phyloP scores from a whole-genome alignment of 1,140 invertebrate genomes.

The Aphelenchoides fujianensis region DNA sequence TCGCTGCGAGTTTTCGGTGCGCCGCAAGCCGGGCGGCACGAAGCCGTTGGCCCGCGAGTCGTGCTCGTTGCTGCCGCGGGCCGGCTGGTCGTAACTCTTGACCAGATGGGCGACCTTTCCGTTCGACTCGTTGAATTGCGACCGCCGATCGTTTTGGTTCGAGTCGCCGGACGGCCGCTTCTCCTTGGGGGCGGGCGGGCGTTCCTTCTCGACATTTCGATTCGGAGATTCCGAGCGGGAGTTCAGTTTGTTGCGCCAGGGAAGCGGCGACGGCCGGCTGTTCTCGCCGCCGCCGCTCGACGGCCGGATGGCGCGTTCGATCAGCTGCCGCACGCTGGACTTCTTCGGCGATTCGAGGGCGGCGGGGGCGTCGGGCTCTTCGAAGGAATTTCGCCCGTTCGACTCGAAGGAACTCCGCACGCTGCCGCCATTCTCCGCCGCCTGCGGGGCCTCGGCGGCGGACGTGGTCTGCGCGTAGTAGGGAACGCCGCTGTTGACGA shows the following conservation, averaged over 20 bases:
- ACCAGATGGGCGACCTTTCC: background rate
- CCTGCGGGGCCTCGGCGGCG: background rate
- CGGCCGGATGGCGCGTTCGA: background rate
- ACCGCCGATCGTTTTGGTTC: background rate
- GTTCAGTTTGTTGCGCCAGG: constrained; percentile 1
- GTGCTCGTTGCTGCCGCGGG: background rate
- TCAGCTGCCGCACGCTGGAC: background rate
- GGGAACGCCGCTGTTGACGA: constrained; percentile 6
- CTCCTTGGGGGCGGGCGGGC: background rate
- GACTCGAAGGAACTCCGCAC: constrained; percentile 21
- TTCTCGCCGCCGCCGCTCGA: background rate
- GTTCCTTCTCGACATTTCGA: background rate
- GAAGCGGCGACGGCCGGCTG: constrained; percentile 10
- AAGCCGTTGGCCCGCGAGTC: background rate
- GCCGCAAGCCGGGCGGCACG: background rate
- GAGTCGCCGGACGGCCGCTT: background rate
- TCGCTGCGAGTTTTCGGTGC: background rate
- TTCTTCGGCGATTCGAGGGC: constrained; percentile 1
- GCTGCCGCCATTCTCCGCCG: background rate
- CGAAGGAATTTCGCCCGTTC: constrained; percentile 18
- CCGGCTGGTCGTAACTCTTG: background rate
- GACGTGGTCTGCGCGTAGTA: background rate
- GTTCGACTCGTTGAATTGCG: background rate
- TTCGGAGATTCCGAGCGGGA: constrained; percentile 2
- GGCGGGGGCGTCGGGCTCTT: background rate